Evolutionary conservation across 2,797 vertebrate genomes (phyloP).

Genomic region (Eurystomus glaucurus): DNA sequence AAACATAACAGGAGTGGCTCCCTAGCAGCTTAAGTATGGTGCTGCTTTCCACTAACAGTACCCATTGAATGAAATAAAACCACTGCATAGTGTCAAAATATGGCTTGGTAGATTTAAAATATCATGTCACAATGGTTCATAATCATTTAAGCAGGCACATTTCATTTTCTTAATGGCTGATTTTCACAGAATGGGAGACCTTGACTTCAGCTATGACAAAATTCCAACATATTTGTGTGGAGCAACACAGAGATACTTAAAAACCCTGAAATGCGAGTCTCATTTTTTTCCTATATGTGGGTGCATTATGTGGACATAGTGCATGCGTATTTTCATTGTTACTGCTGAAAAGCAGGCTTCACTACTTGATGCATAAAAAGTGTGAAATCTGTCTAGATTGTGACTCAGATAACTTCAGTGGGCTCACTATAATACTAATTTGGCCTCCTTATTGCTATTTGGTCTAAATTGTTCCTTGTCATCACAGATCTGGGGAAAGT

Average conservation of each 20-base stretch:
- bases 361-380: background rate
- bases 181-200: background rate
- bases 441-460: background rate
- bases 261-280: background rate
- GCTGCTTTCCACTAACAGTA: background rate
- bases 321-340: background rate
- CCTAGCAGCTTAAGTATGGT: background rate
- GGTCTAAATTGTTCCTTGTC: background rate
- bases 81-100: accelerated
- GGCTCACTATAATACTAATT: background rate
- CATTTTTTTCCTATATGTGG: background rate
- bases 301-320: background rate
- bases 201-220: background rate
- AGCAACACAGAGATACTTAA: background rate
- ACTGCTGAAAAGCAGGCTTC: background rate
- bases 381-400: background rate
- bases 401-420: background rate
- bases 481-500: background rate
- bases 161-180: background rate
- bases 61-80: background rate
- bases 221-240: background rate
- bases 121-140: accelerated
- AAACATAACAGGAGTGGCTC: background rate
- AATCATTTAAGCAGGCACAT: background rate
- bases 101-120: background rate